These are phyloP conservation scores for Phoenicopterus ruber DNA, from an alignment of 2,113 vertebrate species.

Conservation along the genomic window DNA sequence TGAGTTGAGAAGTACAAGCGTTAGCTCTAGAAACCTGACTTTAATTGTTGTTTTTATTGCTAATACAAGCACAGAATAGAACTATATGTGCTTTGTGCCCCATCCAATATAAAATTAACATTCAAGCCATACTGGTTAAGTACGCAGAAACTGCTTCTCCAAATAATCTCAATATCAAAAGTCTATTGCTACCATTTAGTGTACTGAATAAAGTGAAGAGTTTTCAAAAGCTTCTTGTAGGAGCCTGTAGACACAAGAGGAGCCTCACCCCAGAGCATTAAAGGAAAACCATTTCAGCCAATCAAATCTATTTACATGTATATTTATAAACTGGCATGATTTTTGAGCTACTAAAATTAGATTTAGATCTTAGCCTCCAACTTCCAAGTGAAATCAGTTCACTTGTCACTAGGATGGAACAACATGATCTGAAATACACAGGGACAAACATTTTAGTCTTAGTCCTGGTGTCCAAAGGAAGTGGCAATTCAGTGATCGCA, in stretches of 20 bases:
- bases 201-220: not conserved
- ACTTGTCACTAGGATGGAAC: not conserved
- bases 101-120: not conserved
- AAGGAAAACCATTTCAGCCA: not conserved
- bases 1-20: not conserved
- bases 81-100: not conserved
- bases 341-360: conserved; percentile 31
- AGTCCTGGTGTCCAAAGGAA: not conserved
- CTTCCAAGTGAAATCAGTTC: not conserved
- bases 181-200: not conserved
- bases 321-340: conserved; percentile 7
- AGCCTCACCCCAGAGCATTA: not conserved
- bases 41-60: not conserved
- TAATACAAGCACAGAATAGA: not conserved
- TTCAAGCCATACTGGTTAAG: not conserved
- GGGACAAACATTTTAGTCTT: not conserved
- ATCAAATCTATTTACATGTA: not conserved
- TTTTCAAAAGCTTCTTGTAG: not conserved
- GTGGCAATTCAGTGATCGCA: not conserved
- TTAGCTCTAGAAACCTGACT: not conserved
- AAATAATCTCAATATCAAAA: not conserved
- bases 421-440: not conserved
- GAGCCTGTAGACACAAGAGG: not conserved
- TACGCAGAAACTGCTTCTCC: not conserved
- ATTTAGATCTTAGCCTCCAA: not conserved